phyloP scores from a whole-genome alignment of 2,797 vertebrate genomes.

The Pyrocephalus nanus region DNA sequence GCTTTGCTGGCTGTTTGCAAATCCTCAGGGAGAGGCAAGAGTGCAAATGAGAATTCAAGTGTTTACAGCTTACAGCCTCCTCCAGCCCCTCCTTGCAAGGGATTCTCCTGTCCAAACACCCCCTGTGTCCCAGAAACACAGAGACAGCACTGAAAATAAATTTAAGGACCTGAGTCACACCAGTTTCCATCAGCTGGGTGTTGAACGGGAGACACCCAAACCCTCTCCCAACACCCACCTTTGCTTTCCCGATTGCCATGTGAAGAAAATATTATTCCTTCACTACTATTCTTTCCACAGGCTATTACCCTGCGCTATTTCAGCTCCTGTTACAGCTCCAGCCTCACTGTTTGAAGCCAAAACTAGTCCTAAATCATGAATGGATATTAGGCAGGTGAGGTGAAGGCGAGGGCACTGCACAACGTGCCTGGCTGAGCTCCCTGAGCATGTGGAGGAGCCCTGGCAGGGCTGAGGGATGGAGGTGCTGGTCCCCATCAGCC shows the following conservation, averaged over 20 bases:
- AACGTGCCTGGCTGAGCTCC: neutral
- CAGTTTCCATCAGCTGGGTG: neutral
- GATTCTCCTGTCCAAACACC: neutral
- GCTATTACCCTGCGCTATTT: neutral
- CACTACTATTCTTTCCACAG: neutral
- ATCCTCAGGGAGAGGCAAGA: neutral
- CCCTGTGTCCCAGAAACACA: neutral
- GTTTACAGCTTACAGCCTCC: neutral
- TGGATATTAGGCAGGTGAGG: neutral
- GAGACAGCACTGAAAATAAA: neutral
- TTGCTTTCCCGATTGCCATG: neutral
- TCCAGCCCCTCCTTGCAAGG: neutral
- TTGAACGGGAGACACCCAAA: neutral
- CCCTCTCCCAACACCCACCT: neutral
- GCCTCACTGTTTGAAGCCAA: neutral
- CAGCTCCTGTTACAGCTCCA: neutral
- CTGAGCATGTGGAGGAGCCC: fast-evolving
- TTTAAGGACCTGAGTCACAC: neutral
- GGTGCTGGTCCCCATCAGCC: neutral
- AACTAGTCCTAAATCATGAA: neutral
- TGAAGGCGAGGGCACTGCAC: neutral
- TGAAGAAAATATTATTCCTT: neutral
- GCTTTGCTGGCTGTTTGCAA: neutral
- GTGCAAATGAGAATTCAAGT: neutral
- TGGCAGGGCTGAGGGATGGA: neutral